Evolutionary conservation across 2,113 vertebrate species (phyloP).

Genomic region (Chaetodon auriga): DNA sequence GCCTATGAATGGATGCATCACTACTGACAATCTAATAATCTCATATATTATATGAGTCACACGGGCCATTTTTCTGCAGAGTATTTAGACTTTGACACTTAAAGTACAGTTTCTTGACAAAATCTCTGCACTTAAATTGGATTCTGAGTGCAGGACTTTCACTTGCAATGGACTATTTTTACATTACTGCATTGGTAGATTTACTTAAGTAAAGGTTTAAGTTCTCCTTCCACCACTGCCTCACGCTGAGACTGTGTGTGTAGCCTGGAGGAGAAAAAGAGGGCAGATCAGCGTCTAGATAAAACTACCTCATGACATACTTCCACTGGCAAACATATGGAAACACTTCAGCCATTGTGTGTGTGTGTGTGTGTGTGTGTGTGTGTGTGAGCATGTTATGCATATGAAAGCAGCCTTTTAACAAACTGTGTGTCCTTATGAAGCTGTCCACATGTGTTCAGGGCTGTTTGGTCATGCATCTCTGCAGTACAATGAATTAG

Average conservation of each 20-base stretch:
- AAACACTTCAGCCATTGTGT: constrained; percentile 38
- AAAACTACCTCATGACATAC: constrained; percentile 49
- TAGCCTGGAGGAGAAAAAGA: constrained; percentile 23
- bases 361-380: constrained; percentile 18
- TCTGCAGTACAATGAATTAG: constrained; percentile 48
- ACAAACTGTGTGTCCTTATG: constrained; percentile 7
- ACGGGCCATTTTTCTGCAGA: not conserved
- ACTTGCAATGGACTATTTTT: not conserved
- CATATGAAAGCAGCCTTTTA: not conserved
- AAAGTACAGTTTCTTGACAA: not conserved
- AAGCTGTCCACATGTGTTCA: constrained; percentile 13
- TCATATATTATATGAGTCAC: not conserved
- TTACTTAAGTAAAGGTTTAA: not conserved
- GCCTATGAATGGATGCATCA: not conserved
- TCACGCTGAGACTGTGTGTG: constrained; percentile 10
- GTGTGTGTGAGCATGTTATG: constrained; percentile 4
- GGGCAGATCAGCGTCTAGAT: constrained; percentile 42
- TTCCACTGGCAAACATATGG: constrained; percentile 38
- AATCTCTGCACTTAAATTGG: not conserved
- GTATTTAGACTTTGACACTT: not conserved
- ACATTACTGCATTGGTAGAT: not conserved
- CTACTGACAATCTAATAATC: not conserved
- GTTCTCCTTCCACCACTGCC: not conserved
- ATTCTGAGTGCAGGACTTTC: not conserved
- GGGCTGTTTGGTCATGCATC: constrained; percentile 20